Conservation (phyloP, 1,140 invertebrate genomes). For the Sarcophaga bullata region DNA sequence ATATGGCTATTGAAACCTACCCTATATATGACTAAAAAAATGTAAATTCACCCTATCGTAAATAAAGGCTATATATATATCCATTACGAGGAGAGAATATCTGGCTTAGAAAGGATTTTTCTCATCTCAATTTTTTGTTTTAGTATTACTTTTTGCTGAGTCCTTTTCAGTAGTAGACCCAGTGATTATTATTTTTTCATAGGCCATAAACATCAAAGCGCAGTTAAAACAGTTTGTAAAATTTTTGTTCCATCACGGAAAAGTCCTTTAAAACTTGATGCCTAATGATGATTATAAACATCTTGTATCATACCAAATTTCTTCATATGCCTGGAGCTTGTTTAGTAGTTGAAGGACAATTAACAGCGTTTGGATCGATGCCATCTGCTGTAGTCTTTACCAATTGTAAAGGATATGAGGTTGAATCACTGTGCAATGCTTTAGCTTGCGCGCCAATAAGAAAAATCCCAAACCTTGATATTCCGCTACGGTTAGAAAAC, state of each 20-base stretch:
- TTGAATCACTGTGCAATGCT: constrained; percentile 83
- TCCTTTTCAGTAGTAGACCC: constrained; percentile 68
- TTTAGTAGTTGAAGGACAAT: constrained; percentile 50
- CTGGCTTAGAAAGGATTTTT: no score
- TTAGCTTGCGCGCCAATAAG: constrained; percentile 82
- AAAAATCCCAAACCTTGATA: constrained; percentile 67
- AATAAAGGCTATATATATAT: no score
- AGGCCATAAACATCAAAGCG: constrained; percentile 90
- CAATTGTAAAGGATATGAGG: constrained; percentile 89
- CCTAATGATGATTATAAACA: constrained; percentile 72
- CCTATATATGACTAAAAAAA: no score
- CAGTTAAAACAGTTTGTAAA: constrained; percentile 86
- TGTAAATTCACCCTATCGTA: no score
- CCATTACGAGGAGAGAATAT: no score
- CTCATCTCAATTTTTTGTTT: not conserved
- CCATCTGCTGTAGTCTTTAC: constrained; percentile 85
- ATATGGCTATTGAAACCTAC: no score
- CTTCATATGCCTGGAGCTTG: constrained; percentile 46
- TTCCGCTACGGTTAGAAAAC: constrained; percentile 60
- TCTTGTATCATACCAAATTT: constrained; percentile 68
- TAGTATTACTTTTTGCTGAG: not conserved
- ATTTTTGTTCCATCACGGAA: constrained; percentile 91
- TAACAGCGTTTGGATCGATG: constrained; percentile 68
- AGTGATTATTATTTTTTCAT: constrained; percentile 85
- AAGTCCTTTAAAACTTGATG: constrained; percentile 71